Base-by-base conservation (phyloP, 1,140 invertebrate genomes). In the Heliconius hermathena region DNA sequence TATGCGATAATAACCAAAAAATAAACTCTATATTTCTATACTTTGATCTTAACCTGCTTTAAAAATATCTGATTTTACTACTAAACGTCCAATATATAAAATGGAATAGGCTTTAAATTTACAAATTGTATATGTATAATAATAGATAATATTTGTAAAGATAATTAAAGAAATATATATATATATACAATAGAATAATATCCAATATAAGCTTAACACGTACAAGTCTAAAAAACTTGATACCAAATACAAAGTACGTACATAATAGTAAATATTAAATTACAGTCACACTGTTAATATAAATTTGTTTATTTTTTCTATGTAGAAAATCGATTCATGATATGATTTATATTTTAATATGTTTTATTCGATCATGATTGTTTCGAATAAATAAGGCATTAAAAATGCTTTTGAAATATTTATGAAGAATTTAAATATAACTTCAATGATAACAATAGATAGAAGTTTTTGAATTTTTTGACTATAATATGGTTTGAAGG, bases 111-210 rank as follows among this genome's bases (percentile, higher is more conserved):
- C 26, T 73, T 66, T 66, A 26, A 66, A 13, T 66, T 26, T 66
- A 66, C 26, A 66, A 66, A 66, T 66, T 66, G 60, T 66, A 66
- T 22, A 57, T n/a, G 49, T 52, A 20, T 52, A 52, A 52, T 52
- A 66, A 66, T 29, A 66, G 8, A 72, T 41, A 71, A 38, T 71
- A 33, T 77, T 76, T 76, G 52, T 79, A 72, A 79, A 76, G 66
- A 72, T 29, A 76, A 66, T 66, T 22, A 66, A 66, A 66, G n/a
- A 66, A 22, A 66, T 66, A 29, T 29, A 66, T 66, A 29, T 29
- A 66, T 66, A 66, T 54, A 76, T 76, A 79, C 49, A 75, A 76
- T 41, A 79, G 73, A 41, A 38, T 57, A 73, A 76, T 76, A 26
- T 66, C 70, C 36, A 41, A 76, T 70, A 80, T 76, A 80, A 76